These are phyloP conservation scores for Lochmaea crataegi DNA, from an alignment of 2,888 invertebrate genomes.

Conservation along the genomic window DNA sequence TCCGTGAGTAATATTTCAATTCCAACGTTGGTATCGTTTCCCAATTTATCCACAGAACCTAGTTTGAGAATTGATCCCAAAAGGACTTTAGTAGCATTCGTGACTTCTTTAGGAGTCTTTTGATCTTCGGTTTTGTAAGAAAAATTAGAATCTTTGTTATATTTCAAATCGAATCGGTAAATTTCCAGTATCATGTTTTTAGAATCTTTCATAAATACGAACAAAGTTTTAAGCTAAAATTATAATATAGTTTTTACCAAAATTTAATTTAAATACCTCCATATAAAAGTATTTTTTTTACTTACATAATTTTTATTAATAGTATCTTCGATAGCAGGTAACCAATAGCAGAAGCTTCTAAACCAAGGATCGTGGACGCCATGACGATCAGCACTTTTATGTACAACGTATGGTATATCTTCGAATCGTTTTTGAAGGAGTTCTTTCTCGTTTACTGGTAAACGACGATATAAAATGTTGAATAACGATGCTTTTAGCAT, in stretches of 20 bases:
- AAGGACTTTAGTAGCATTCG: constrained; percentile 26
- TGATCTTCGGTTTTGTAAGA: constrained; percentile 17
- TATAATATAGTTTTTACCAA: background rate
- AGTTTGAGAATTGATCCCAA: constrained; percentile 33
- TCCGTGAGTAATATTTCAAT: constrained; percentile 36
- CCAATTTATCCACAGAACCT: constrained; percentile 22
- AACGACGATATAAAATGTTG: constrained; percentile 39
- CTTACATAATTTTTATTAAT: constrained; percentile 42
- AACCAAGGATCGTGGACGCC: constrained; percentile 29
- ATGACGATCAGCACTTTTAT: constrained; percentile 23
- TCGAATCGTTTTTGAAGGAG: constrained; percentile 27
- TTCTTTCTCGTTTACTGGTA: constrained; percentile 30
- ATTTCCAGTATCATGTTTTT: constrained; percentile 29
- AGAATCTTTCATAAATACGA: constrained; percentile 31
- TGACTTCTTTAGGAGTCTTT: constrained; percentile 26
- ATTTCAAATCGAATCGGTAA: constrained; percentile 38
- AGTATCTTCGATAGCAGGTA: constrained; percentile 37
- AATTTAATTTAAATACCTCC: background rate
- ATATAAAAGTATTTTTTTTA: background rate
- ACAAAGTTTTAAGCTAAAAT: constrained; percentile 36
- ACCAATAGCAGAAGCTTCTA: constrained; percentile 25
- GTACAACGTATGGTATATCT: constrained; percentile 28
- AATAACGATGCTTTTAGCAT: constrained; percentile 36
- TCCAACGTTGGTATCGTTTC: constrained; percentile 12
- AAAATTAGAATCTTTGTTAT: constrained; percentile 31